phyloP scores from a whole-genome alignment of 2,888 invertebrate species.

The Capitulum mitella region DNA sequence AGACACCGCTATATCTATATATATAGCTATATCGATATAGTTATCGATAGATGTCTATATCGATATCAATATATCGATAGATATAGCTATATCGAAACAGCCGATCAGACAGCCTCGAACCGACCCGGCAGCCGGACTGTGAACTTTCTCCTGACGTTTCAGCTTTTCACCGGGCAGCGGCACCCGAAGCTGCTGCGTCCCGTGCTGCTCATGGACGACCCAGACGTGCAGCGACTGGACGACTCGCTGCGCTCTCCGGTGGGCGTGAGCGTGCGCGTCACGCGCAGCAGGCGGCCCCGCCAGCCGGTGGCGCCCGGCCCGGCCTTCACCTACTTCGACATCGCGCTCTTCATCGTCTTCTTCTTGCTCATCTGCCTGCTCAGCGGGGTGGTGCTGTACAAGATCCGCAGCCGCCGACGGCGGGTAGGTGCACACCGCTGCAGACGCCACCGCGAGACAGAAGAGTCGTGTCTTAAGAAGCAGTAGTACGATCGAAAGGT shows the following conservation, averaged over 20 bases:
- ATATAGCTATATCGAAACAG: too few species aligned
- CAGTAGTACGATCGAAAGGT: too few species aligned
- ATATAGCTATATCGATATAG: too few species aligned
- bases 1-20: too few species aligned
- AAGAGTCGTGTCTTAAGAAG: too few species aligned
- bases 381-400: constrained; percentile 34
- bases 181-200: neutral
- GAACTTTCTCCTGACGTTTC: too few species aligned
- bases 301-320: neutral
- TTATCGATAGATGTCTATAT: too few species aligned
- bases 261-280: neutral
- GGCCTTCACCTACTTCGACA: constrained; percentile 31
- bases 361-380: constrained; percentile 34
- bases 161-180: neutral
- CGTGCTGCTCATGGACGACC: neutral
- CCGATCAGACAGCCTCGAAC: too few species aligned
- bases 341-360: constrained; percentile 33
- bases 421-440: neutral
- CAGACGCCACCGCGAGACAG: too few species aligned
- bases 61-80: too few species aligned
- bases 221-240: neutral
- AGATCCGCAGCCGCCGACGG: constrained; percentile 33
- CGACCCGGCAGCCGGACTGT: too few species aligned
- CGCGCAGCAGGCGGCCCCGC: constrained; percentile 28
- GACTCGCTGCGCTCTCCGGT: neutral